These are phyloP conservation scores for Aspiorhynchus laticeps DNA, from an alignment of 2,113 vertebrate genomes.

Conservation along the genomic window DNA sequence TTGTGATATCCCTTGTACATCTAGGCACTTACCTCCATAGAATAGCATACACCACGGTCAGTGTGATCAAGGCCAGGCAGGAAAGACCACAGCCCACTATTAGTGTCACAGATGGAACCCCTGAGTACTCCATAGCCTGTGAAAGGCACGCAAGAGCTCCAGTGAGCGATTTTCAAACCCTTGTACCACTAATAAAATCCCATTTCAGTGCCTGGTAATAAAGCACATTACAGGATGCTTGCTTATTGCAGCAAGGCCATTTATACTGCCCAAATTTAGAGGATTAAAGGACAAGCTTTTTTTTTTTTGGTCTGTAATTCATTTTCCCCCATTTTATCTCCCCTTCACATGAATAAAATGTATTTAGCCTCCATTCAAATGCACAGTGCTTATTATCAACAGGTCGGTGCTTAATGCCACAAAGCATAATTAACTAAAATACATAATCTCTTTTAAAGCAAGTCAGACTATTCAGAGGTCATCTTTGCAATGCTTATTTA, in stretches of 20 bases:
- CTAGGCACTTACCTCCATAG: constrained; percentile 90
- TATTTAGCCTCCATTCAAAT: constrained; percentile 7
- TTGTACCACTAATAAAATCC: constrained; percentile 29
- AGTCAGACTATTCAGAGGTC: background rate
- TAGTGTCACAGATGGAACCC: constrained; percentile 96
- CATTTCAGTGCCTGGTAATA: constrained; percentile 38
- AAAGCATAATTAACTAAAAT: background rate
- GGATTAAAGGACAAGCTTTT: constrained; percentile 12
- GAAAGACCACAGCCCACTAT: constrained; percentile 99
- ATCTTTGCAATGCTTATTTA: background rate
- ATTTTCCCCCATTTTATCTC: background rate
- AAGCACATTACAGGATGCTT: constrained; percentile 20
- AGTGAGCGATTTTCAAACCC: constrained; percentile 57
- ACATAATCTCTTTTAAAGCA: constrained; percentile 3
- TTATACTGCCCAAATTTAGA: constrained; percentile 14
- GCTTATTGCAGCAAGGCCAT: constrained; percentile 12
- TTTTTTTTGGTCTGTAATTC: constrained; percentile 22
- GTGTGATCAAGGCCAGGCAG: constrained; percentile 93
- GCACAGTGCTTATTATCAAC: background rate
- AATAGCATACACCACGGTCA: constrained; percentile 93
- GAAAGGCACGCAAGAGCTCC: constrained; percentile 66
- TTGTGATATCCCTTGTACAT: background rate
- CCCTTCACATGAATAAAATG: constrained; percentile 4
- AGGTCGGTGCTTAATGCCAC: constrained; percentile 7
- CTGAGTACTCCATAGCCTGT: constrained; percentile 98